These are phyloP conservation scores for Drosophila santomea DNA, from an alignment of 1,140 invertebrate genomes.

Conservation along the genomic window DNA sequence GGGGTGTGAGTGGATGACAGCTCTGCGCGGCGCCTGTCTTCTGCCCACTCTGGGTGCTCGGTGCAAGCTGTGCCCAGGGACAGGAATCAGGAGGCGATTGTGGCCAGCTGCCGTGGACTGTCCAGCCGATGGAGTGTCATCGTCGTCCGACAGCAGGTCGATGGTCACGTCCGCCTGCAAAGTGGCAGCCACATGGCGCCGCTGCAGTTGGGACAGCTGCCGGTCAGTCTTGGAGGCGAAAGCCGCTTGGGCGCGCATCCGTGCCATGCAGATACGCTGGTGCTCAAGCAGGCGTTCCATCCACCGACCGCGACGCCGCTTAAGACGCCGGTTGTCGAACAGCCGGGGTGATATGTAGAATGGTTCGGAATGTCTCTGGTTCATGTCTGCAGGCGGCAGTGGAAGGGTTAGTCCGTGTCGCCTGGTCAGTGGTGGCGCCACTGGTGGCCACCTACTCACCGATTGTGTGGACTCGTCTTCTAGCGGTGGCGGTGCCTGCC, in stretches of 20 bases:
- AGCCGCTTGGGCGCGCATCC: conserved; percentile 28
- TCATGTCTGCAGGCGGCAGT: conserved; percentile 49
- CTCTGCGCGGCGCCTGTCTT: background rate
- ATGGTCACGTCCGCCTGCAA: conserved; percentile 74
- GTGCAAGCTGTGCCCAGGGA: background rate
- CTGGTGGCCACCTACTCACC: conserved; percentile 4
- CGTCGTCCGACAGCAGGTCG: conserved; percentile 74
- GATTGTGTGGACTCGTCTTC: conserved; percentile 9
- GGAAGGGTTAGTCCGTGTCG: background rate
- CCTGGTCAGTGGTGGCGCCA: background rate
- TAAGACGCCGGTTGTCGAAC: conserved; percentile 75
- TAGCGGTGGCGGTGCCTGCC: background rate
- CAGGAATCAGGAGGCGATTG: conserved; percentile 7
- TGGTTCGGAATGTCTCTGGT: conserved; percentile 80
- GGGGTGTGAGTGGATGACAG: background rate
- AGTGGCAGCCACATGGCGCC: conserved; percentile 39
- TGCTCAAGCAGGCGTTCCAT: conserved; percentile 62
- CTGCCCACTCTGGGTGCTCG: background rate
- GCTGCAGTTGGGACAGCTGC: conserved; percentile 27
- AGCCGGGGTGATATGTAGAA: conserved; percentile 73
- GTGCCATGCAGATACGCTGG: conserved; percentile 39
- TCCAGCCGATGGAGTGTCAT: conserved; percentile 11
- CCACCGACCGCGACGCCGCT: conserved; percentile 64
- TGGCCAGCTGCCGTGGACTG: conserved; percentile 8
- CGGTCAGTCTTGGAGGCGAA: conserved; percentile 65